A percentile compares a stretch with the other conserved stretches of the same genome.
Conservation (phyloP, 2,113 vertebrate species). For the Etheostoma spectabile region DNA sequence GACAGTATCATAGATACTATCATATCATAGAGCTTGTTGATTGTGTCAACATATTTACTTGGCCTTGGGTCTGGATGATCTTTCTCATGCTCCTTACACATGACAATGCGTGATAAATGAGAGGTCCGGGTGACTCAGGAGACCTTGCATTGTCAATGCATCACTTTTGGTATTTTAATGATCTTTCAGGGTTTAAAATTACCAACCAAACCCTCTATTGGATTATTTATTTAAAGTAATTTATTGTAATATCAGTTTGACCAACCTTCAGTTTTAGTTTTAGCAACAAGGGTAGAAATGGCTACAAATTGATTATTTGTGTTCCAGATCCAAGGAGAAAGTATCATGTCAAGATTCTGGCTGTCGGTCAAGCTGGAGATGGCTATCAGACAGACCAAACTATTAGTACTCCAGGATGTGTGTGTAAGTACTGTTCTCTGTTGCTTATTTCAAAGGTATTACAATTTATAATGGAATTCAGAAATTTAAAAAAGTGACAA, state of each 20-base stretch:
- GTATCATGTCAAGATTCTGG: slow-evolving; percentile 94
- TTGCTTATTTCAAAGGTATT: neutral
- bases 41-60: slow-evolving; percentile 31
- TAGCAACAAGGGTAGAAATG: neutral
- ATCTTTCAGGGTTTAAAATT: slow-evolving; percentile 12
- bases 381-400: slow-evolving; percentile 97
- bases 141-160: slow-evolving; percentile 55
- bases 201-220: neutral
- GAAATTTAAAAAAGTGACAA: neutral
- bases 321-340: slow-evolving; percentile 93
- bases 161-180: slow-evolving; percentile 14
- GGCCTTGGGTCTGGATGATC: slow-evolving; percentile 36
- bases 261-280: neutral
- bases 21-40: slow-evolving; percentile 54
- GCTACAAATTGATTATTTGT: slow-evolving; percentile 31
- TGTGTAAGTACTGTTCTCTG: slow-evolving; percentile 87
- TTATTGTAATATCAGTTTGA: slow-evolving; percentile 1
- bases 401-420: slow-evolving; percentile 92
- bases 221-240: neutral
- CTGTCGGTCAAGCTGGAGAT: slow-evolving; percentile 89
- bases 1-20: slow-evolving; percentile 8
- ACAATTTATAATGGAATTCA: neutral
- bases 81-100: slow-evolving; percentile 60
- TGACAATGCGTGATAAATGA: slow-evolving; percentile 67
- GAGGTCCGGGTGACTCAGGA: slow-evolving; percentile 50